phyloP scores from a whole-genome alignment of 2,113 vertebrate species.

The Microtus pennsylvanicus region DNA sequence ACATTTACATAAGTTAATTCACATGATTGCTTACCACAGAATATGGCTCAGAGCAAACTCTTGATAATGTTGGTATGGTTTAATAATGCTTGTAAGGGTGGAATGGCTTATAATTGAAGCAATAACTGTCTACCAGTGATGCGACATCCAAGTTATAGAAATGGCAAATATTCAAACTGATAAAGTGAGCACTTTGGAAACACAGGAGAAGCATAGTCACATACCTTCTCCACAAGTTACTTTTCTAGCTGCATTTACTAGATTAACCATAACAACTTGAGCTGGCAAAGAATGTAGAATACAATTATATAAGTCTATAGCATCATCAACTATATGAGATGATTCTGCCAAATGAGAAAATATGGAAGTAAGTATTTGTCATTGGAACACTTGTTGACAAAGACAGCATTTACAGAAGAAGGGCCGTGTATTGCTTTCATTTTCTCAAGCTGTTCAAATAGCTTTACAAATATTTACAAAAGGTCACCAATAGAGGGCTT shows the following conservation, averaged over 20 bases:
- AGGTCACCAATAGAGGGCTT: slow-evolving; percentile 89
- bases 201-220: background rate
- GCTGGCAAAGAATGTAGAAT: slow-evolving; percentile 54
- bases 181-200: background rate
- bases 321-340: background rate
- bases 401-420: slow-evolving; percentile 29
- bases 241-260: background rate
- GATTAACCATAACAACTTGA: slow-evolving; percentile 64
- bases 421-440: background rate
- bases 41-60: background rate
- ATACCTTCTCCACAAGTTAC: slow-evolving; percentile 60
- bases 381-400: slow-evolving; percentile 57
- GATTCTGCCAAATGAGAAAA: background rate
- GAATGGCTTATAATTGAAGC: background rate
- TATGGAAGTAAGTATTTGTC: slow-evolving; percentile 15
- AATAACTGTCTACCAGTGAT: background rate
- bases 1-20: slow-evolving; percentile 60
- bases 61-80: background rate
- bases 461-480: slow-evolving; percentile 88
- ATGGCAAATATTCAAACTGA: background rate
- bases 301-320: background rate
- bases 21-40: background rate
- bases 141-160: background rate
- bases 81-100: background rate
- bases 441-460: slow-evolving; percentile 51